Evolutionary conservation across 2,797 vertebrate genomes (phyloP).

Genomic region (Ptychobarbus kaznakovi): DNA sequence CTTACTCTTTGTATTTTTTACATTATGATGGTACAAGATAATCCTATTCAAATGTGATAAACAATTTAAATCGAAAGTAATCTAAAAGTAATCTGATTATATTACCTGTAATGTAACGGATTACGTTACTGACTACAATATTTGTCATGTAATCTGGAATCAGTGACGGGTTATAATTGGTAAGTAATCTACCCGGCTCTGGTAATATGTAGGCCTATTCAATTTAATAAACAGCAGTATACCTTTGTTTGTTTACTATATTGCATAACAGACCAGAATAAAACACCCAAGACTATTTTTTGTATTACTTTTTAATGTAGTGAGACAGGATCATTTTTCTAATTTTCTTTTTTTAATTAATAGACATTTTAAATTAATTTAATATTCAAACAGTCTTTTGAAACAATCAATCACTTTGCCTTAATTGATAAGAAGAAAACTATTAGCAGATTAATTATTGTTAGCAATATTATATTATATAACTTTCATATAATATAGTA

Average conservation of each 20-base stretch:
- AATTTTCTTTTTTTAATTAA: background rate
- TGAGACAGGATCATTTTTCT: background rate
- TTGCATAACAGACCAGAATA: background rate
- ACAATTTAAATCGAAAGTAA: no score
- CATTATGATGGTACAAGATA: no score
- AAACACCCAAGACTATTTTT: background rate
- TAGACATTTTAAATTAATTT: background rate
- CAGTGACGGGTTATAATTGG: no score
- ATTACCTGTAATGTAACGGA: no score
- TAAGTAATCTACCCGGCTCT: no score
- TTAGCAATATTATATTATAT: background rate
- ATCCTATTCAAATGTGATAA: no score
- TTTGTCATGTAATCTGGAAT: no score
- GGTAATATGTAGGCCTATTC: background rate
- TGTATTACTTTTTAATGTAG: background rate
- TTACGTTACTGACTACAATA: no score
- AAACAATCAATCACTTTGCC: background rate
- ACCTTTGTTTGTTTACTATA: background rate
- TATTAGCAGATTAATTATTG: background rate
- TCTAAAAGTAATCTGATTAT: no score
- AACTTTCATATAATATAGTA: no score
- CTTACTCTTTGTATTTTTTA: no score
- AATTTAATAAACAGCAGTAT: background rate
- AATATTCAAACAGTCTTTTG: background rate
- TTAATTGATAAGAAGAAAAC: background rate